These are phyloP conservation scores for Blastobasis lacticolella DNA, from an alignment of 2,888 invertebrate genomes.

Conservation along the genomic window DNA sequence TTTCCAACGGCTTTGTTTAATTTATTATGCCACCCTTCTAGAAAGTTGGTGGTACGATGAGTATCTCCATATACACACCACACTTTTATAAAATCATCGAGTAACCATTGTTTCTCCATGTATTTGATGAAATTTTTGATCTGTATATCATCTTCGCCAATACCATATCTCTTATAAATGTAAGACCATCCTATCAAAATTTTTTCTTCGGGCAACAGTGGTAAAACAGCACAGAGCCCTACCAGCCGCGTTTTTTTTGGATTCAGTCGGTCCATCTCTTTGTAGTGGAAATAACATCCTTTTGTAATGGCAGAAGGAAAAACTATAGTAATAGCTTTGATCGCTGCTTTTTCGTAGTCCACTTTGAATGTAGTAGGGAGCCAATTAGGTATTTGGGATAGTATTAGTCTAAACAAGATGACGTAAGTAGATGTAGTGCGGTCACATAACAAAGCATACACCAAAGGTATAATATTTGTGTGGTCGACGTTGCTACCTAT, in stretches of 20 bases:
- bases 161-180: background rate
- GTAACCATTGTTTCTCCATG: background rate
- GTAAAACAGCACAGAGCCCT: background rate
- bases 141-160: background rate
- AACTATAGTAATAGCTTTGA: slow-evolving; percentile 3
- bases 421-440: background rate
- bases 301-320: slow-evolving; percentile 1
- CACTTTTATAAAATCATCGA: background rate
- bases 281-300: slow-evolving; percentile 5
- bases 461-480: background rate
- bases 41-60: slow-evolving; percentile 1
- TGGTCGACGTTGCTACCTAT: background rate
- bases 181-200: background rate
- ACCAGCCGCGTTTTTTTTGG: background rate
- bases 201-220: background rate
- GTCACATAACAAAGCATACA: slow-evolving; percentile 2
- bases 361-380: background rate
- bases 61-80: background rate
- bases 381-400: background rate
- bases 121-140: background rate
- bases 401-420: background rate
- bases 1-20: slow-evolving; percentile 3
- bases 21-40: slow-evolving; percentile 1
- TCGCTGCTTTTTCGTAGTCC: slow-evolving; percentile 2
- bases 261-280: background rate